phyloP scores from a whole-genome alignment of 2,888 invertebrate genomes.

The Apantesis nais region DNA sequence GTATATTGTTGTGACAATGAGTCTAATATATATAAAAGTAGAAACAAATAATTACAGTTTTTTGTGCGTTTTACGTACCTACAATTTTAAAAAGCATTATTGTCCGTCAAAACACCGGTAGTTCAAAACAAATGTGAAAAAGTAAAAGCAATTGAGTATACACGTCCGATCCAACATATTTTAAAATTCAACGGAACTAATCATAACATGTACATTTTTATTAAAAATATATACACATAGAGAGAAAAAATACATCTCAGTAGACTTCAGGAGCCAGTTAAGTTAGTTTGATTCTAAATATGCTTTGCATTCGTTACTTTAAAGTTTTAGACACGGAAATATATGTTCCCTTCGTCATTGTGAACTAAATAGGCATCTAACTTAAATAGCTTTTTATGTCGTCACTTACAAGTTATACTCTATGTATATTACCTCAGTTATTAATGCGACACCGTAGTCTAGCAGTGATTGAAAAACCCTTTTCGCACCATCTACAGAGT shows the following conservation, averaged over 20 bases:
- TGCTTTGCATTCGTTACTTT: neutral
- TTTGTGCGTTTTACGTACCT: neutral
- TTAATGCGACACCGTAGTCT: conserved; percentile 82
- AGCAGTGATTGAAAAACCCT: conserved; percentile 81
- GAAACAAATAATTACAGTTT: neutral
- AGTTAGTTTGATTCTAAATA: neutral
- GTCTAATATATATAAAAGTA: too few species aligned
- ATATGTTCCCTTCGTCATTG: too few species aligned
- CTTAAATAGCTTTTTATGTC: conserved; percentile 25
- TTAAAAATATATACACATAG: too few species aligned
- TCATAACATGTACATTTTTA: too few species aligned
- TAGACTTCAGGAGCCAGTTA: neutral
- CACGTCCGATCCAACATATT: too few species aligned
- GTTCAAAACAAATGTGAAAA: neutral
- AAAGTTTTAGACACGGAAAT: neutral
- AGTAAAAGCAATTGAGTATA: too few species aligned
- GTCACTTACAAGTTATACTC: neutral
- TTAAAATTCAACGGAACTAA: too few species aligned
- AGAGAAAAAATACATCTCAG: neutral
- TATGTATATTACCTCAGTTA: conserved; percentile 66
- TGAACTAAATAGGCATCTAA: conserved; percentile 6
- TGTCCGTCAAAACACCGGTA: too few species aligned
- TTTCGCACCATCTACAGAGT: conserved; percentile 70
- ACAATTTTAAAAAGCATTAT: neutral
- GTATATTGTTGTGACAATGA: too few species aligned